Conservation (phyloP, 2,113 vertebrate species). For the Thinocorus orbignyianus region DNA sequence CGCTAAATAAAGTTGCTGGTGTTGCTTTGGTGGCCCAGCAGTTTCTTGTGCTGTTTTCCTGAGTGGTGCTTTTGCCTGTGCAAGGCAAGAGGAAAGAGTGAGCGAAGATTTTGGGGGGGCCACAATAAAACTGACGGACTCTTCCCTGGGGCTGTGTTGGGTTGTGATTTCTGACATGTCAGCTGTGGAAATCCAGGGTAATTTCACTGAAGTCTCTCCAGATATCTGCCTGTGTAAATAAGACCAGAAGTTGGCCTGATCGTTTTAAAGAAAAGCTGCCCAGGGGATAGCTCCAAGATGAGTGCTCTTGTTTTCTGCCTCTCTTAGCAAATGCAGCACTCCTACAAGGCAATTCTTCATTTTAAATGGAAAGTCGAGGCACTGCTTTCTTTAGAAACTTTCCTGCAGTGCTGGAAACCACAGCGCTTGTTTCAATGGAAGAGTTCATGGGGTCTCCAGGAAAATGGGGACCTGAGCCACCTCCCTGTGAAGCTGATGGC, state of each 20-base stretch:
- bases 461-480: not conserved
- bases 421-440: not conserved
- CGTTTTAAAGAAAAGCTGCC: not conserved
- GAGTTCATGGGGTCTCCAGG: not conserved
- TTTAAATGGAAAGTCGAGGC: not conserved
- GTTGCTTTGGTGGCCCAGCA: not conserved
- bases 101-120: not conserved
- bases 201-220: not conserved
- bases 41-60: fast-evolving
- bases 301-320: not conserved
- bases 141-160: not conserved
- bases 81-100: not conserved
- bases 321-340: not conserved
- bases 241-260: not conserved
- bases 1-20: not conserved
- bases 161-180: not conserved
- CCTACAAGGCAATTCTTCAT: not conserved
- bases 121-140: not conserved
- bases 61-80: not conserved
- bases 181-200: not conserved
- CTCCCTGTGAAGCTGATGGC: not conserved
- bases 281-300: not conserved
- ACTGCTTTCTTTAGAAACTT: not conserved
- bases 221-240: not conserved
- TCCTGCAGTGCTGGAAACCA: not conserved